Evolutionary conservation across 2,888 invertebrate genomes (phyloP).

Genomic region (Heteromyza rotundicornis): DNA sequence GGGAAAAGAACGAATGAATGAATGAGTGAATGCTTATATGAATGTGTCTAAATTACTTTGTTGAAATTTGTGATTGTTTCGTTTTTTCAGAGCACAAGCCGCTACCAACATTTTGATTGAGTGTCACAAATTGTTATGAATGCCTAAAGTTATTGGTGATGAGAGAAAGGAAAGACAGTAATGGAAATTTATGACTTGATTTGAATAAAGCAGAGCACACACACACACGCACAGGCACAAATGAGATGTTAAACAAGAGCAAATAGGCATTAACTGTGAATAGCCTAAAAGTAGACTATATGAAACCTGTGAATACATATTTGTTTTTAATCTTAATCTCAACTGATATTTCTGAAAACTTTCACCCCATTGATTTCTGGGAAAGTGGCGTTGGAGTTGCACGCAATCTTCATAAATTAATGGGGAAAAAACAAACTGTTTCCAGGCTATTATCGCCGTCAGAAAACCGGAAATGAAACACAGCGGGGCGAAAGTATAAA

Average conservation of each 20-base stretch:
- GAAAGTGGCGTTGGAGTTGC: background rate
- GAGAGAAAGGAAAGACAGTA: too few relatives aligned
- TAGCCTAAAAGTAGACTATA: too few relatives aligned
- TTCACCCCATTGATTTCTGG: too few relatives aligned
- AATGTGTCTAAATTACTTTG: constrained; percentile 16
- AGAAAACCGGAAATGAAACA: background rate
- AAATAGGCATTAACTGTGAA: too few relatives aligned
- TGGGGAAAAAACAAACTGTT: background rate
- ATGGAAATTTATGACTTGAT: background rate
- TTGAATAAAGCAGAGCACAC: too few relatives aligned
- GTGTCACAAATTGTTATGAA: background rate
- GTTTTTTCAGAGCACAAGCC: too few relatives aligned
- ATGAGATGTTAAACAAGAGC: too few relatives aligned
- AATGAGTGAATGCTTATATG: constrained; percentile 12
- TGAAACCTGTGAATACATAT: too few relatives aligned
- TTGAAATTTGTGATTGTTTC: constrained; percentile 17
- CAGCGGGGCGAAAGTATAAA: constrained; percentile 27
- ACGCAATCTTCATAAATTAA: too few relatives aligned
- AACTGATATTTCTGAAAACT: too few relatives aligned
- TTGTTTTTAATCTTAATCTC: too few relatives aligned
- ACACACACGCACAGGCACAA: too few relatives aligned
- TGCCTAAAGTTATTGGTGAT: background rate
- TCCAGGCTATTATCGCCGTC: constrained; percentile 2
- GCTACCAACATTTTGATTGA: background rate
- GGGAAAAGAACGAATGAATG: background rate